phyloP scores from a whole-genome alignment of 2,113 vertebrate genomes.

The Mellivora capensis region DNA sequence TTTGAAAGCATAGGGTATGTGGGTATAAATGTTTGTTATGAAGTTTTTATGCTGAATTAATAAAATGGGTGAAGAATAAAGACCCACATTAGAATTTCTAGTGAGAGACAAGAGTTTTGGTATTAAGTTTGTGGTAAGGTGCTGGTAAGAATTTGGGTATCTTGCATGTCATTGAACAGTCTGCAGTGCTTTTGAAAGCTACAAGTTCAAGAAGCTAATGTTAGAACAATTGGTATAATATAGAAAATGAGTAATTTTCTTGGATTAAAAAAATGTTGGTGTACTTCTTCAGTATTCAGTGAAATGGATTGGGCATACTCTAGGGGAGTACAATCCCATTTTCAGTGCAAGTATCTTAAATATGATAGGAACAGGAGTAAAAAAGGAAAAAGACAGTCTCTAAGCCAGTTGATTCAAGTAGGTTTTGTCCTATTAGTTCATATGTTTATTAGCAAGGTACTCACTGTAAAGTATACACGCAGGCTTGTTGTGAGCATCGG shows the following conservation, averaged over 20 bases:
- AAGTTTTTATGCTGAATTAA: not conserved
- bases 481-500: not conserved
- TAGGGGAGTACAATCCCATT: not conserved
- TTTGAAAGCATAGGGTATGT: not conserved
- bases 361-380: not conserved
- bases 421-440: not conserved
- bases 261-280: not conserved
- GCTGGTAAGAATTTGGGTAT: not conserved
- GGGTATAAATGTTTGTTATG: not conserved
- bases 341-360: not conserved
- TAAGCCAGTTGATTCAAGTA: not conserved
- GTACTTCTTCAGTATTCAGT: not conserved
- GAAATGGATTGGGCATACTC: not conserved
- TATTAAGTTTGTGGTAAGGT: not conserved
- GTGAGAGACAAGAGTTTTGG: not conserved
- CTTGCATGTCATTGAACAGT: not conserved
- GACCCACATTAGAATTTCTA: not conserved
- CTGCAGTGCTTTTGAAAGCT: constrained; percentile 21
- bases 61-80: not conserved
- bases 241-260: not conserved
- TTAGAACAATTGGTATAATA: not conserved
- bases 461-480: not conserved
- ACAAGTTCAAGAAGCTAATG: not conserved
- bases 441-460: not conserved
- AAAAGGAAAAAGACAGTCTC: not conserved